Evolutionary conservation across 2,888 invertebrate genomes (phyloP), one percentile per base, ranked within the genome.

Genomic region (Apoda limacodes): DNA sequence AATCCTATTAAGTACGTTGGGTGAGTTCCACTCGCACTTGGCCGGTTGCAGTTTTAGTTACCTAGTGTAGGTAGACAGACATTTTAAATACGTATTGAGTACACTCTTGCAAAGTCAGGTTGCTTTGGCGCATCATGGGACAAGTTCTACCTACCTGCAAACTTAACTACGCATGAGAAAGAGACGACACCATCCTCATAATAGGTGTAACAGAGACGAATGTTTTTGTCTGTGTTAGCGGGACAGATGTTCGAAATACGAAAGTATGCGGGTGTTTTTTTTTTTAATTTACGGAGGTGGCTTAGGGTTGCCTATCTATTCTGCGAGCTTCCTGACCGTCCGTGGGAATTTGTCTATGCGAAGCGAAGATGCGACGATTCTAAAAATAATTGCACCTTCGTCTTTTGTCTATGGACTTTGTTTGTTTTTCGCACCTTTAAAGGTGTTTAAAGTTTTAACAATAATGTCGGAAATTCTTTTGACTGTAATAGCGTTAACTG

Each of bases 171-270:
- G 32, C 25, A 39, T 30, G 17, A 14, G 55, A 62, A 12, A 10
- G 50, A 37, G 55, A 61, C 11, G 19, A 35, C 6, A 2, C 27
- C 30, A 49, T 32, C 33, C 7, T 3, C 15, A 6, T 14, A 21
- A 6, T 3, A 2, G 4, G 47, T 21, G 21, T 21, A 48, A 59
- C 15, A 46, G 45, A 28, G 57, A 52, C 30, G 40, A 33, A 28
- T 11, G 31, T 28, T 38, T 42, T 13, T 15, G 46, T 39, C 25
- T 35, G 43, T 35, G 35, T 42, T 37, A 28, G 38, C 42, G 46
- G 48, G 75, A 69, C 72, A 74, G 72, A 72, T 74, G 75, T 71
- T 74, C 64, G 37, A 50, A 54, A 58, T 58, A 61, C 56, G 50
- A 61, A 61, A 63, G 50, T 58, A 68, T 72, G 75, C 68, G 70